Evolutionary conservation across 2,888 invertebrate species (phyloP), one percentile per base, ranked within the genome.

Genomic region (Lissonota sp.): DNA sequence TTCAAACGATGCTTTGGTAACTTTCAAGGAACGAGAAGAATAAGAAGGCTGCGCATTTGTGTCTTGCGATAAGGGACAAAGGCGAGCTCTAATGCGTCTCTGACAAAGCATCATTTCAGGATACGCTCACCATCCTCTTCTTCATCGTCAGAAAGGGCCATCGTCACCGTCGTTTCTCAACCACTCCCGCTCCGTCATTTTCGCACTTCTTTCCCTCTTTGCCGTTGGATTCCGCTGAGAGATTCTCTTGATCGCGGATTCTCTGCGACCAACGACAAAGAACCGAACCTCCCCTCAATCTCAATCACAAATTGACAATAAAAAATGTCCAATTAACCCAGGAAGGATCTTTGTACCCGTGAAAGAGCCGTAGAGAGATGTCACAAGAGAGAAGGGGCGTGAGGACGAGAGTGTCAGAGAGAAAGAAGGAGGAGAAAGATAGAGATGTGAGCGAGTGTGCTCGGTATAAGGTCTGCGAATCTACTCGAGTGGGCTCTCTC

Each of bases 231-330:
- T 76, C 57, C 63, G 60, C 73, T 67, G 62, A 78, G 75, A 76
- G 81, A 78, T 78, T 73, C 69, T 71, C 70, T 70, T 81, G 63
- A 67, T 80, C 60, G 77, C 66, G 83, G 80, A 62, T 77, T 60
- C 60, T 49, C 71, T 66, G 79, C 8, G 60, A 42, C 78, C 55
- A 66, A 78, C 85, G 87, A 90, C 88, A 90, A 90, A 74, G 78
- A 74, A 26, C 26, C 70, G 69, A 62, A 37, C 57, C 46, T 40
- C 37, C 66, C 73, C 73, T 79, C 85, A 87, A 91, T 92, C 90
- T 91, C 90, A 90, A 92, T 91, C 90, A 89, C 89, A 91, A 91
- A 92, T 91, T 90, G 91, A 91, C 91, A 90, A 91, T 92, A 92
- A 92, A 92, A 92, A 92, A 91, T 91, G 90, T 91, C 89, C 91